These are phyloP conservation scores for Gracilinanus agilis DNA, from an alignment of 2,113 vertebrate genomes.

Conservation along the genomic window DNA sequence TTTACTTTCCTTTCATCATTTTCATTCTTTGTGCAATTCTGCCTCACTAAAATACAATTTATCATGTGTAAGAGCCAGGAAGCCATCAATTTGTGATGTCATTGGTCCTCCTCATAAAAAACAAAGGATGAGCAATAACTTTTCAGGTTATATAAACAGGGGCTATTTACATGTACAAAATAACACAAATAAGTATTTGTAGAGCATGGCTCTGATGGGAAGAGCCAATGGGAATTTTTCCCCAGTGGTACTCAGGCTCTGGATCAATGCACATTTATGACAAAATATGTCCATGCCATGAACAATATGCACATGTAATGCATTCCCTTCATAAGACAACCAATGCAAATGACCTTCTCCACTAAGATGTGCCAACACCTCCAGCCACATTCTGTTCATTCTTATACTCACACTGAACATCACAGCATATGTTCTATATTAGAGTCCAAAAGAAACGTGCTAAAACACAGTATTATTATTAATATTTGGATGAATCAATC, in stretches of 20 bases:
- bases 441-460: background rate
- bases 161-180: background rate
- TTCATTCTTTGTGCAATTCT: too few relatives aligned
- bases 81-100: too few relatives aligned
- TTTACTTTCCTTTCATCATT: background rate
- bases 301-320: background rate
- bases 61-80: too few relatives aligned
- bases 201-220: background rate
- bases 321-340: background rate
- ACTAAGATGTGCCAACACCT: background rate
- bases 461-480: background rate
- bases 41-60: too few relatives aligned
- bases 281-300: background rate
- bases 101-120: too few relatives aligned
- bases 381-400: background rate
- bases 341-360: background rate
- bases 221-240: background rate
- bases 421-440: background rate
- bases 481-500: background rate
- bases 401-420: background rate
- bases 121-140: too few relatives aligned
- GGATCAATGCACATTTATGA: background rate
- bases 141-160: background rate
- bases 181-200: background rate
- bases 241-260: background rate